Evolutionary conservation across 2,888 invertebrate genomes (phyloP).

Genomic region (Phasia obesa): DNA sequence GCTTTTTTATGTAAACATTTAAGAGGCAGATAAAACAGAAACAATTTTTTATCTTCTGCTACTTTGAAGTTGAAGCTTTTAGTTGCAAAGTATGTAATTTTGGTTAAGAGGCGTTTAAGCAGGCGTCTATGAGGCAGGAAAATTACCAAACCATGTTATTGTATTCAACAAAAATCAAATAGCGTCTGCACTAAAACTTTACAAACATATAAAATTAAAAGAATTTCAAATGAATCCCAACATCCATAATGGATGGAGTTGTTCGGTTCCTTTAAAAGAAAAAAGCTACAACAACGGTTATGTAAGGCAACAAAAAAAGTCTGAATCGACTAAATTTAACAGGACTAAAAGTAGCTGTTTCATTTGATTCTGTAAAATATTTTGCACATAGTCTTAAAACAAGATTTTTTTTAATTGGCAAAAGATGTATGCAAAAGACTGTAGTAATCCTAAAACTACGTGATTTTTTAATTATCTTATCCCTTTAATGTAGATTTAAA

Average conservation of each 20-base stretch:
- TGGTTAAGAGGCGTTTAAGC: slow-evolving; percentile 73
- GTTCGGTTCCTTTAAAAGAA: not conserved
- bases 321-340: slow-evolving; percentile 51
- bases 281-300: not conserved
- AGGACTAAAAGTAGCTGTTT: slow-evolving; percentile 29
- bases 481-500: no score
- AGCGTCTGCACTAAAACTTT: slow-evolving; percentile 31
- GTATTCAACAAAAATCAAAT: slow-evolving; percentile 74
- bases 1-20: not conserved
- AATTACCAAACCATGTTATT: slow-evolving; percentile 82
- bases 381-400: no score
- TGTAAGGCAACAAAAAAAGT: slow-evolving; percentile 36
- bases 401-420: not conserved
- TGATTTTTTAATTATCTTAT: no score
- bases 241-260: slow-evolving; percentile 16
- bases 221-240: slow-evolving; percentile 43
- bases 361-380: slow-evolving; percentile 10
- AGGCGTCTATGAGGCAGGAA: slow-evolving; percentile 80
- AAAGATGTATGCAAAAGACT: no score
- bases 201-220: slow-evolving; percentile 49
- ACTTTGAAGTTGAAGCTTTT: slow-evolving; percentile 37
- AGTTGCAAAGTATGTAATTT: slow-evolving; percentile 43
- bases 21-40: not conserved
- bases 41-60: slow-evolving; percentile 30
- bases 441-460: no score